Base-by-base conservation (phyloP, 2,797 vertebrate genomes). In the Pteronotus mesoamericanus region DNA sequence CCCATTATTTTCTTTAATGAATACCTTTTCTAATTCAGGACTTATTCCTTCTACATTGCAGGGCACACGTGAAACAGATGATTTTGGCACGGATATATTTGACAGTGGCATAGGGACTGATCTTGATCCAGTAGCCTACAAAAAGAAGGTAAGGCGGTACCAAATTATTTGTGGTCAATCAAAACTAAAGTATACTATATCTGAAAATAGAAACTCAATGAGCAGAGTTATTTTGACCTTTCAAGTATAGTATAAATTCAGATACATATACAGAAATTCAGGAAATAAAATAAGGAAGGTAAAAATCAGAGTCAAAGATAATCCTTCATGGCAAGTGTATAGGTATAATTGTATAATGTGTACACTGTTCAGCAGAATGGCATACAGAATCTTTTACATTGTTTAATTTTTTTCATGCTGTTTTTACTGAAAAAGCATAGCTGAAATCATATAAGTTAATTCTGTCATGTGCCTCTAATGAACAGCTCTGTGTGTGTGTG, bases 11-110 rank as follows among this genome's bases (percentile, higher is more conserved):
- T 99, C 99, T 97, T 99, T 99, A 98, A 99, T 99, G 97, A 99
- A 99, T 74, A 99, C 99, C 97, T 99, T 99, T 97, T 99, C 99
- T 95, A 99, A 98, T 98, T 99, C 99, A 0, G 99, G 99, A 98
- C 99, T 99, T 98, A 99, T 99, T 97, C 99, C 99, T 98, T 99
- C 99, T 94, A 99, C 99, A 37, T 98, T 99, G 98, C 99, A 99
- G 68, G 99, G 99, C 94, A 99, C 99, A 98, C 99, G 98, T 68
- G 99, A 99, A 97, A 99, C 98, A 88, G 99, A 92, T 84, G 99
- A 99, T 98, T 99, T 99, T 97, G 99, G 99, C 98, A 99, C 98
- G 44, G 99, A 98, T 97, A 98, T 98, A 89, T 98, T 98, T 91
- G 99, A 98, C 96, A 99, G 97, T 88, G 99, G 98, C 95, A 99